Percentiles rank a stretch among this genome's conserved stretches.
Conservation (phyloP, 2,888 invertebrate species). For the Leptothorax acervorum region DNA sequence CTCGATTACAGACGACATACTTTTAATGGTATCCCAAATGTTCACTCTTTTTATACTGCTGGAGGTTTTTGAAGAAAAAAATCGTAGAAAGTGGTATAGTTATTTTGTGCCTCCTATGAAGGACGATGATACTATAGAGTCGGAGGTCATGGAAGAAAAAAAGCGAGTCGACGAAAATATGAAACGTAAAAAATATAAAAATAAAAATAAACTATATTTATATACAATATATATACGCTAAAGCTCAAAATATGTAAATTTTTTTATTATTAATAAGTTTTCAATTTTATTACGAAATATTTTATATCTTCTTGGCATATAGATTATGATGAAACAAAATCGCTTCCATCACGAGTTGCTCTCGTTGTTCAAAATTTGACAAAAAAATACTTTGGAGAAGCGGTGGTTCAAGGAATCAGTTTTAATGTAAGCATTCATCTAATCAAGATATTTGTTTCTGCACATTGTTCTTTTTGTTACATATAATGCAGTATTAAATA, state of each 20-base stretch:
- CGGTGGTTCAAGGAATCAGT: conserved; percentile 25
- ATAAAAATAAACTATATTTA: conserved; percentile 2
- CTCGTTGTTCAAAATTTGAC: conserved; percentile 62
- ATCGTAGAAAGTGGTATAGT: conserved; percentile 54
- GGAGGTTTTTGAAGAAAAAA: conserved; percentile 60
- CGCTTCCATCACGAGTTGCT: conserved; percentile 44
- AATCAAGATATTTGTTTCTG: neutral
- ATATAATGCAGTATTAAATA: conserved; percentile 3
- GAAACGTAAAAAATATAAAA: conserved; percentile 34
- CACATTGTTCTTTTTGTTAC: conserved; percentile 39
- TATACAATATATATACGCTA: neutral
- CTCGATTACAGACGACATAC: conserved; percentile 62
- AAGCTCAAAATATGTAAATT: neutral
- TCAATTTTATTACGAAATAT: neutral
- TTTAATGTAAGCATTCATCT: conserved; percentile 36
- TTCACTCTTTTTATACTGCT: conserved; percentile 54
- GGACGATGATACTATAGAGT: neutral
- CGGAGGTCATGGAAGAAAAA: conserved; percentile 37
- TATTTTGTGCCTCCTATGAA: neutral
- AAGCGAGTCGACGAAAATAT: conserved; percentile 26
- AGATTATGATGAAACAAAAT: conserved; percentile 55
- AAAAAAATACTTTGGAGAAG: conserved; percentile 7
- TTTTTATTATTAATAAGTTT: neutral
- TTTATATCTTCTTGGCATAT: neutral
- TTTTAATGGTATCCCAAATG: conserved; percentile 58